These are phyloP conservation scores for Plebejus melissa DNA, from an alignment of 2,888 invertebrate genomes.

Conservation along the genomic window DNA sequence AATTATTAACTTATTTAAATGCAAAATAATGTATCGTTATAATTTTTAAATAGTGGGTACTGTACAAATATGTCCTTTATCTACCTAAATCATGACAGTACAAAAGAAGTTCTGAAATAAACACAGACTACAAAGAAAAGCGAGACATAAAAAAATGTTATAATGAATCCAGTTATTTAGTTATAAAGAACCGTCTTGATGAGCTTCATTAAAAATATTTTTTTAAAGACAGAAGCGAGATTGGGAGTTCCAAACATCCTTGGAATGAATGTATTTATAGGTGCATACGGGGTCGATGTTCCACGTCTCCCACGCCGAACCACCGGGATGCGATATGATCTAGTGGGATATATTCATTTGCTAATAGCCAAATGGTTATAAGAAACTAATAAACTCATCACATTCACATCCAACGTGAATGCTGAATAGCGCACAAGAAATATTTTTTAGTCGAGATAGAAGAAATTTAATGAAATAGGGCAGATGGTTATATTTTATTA, in stretches of 20 bases:
- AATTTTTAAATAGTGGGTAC: not conserved
- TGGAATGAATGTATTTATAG: conserved; percentile 73
- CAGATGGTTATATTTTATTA: not conserved
- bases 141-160: conserved; percentile 11
- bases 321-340: conserved; percentile 46
- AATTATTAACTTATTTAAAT: too few relatives aligned
- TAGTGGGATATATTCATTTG: conserved; percentile 43
- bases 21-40: not conserved
- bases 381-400: not conserved
- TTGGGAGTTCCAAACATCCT: conserved; percentile 49
- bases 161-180: conserved; percentile 15
- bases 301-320: conserved; percentile 68
- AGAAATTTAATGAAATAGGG: not conserved
- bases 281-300: conserved; percentile 71
- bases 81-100: not conserved
- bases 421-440: not conserved
- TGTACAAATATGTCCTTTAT: not conserved
- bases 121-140: conserved; percentile 9
- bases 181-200: conserved; percentile 2
- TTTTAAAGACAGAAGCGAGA: conserved; percentile 40
- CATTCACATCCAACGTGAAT: not conserved
- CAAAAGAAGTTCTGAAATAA: not conserved
- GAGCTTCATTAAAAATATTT: conserved; percentile 33
- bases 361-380: conserved; percentile 28
- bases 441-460: not conserved